Percentiles rank a stretch among this genome's conserved stretches.
These are phyloP conservation scores for Harmothoe impar DNA, from an alignment of 2,888 invertebrate species.

Conservation along the genomic window DNA sequence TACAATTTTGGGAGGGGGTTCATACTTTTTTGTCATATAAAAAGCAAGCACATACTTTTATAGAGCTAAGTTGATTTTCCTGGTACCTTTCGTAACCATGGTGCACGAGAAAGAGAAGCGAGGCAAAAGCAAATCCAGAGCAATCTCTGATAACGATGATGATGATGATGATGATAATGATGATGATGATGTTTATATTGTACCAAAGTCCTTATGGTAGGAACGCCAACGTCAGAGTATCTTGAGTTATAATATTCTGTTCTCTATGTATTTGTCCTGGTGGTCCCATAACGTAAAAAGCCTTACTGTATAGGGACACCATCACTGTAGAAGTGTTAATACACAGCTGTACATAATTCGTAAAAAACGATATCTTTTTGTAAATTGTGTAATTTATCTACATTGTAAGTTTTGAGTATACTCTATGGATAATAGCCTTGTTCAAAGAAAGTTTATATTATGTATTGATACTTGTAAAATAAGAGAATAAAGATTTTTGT, in stretches of 20 bases:
- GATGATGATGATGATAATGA: too few relatives aligned
- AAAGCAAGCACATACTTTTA: too few relatives aligned
- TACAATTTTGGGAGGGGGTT: neutral
- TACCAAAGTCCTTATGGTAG: slow-evolving; percentile 6
- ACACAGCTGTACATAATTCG: slow-evolving; percentile 23
- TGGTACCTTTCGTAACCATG: neutral
- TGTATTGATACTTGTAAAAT: slow-evolving; percentile 30
- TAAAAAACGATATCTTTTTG: slow-evolving; percentile 24
- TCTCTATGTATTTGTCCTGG: neutral
- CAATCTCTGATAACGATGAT: neutral
- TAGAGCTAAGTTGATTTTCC: neutral
- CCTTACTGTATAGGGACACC: neutral
- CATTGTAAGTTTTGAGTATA: slow-evolving; percentile 21
- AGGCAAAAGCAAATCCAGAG: neutral
- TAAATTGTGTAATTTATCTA: slow-evolving; percentile 45
- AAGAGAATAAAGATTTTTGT: slow-evolving; percentile 43
- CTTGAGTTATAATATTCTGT: slow-evolving; percentile 9
- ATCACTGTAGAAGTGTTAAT: neutral
- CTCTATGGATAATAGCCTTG: neutral
- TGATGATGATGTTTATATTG: neutral
- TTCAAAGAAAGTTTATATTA: slow-evolving; percentile 14
- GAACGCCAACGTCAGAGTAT: slow-evolving; percentile 19
- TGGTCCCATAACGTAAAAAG: neutral
- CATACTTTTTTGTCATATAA: too few relatives aligned
- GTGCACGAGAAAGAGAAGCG: slow-evolving; percentile 12